Percentiles rank a stretch among this genome's conserved stretches.
Evolutionary conservation across 2,888 invertebrate species (phyloP).

Genomic region (Chaetogeoica ovagalla): DNA sequence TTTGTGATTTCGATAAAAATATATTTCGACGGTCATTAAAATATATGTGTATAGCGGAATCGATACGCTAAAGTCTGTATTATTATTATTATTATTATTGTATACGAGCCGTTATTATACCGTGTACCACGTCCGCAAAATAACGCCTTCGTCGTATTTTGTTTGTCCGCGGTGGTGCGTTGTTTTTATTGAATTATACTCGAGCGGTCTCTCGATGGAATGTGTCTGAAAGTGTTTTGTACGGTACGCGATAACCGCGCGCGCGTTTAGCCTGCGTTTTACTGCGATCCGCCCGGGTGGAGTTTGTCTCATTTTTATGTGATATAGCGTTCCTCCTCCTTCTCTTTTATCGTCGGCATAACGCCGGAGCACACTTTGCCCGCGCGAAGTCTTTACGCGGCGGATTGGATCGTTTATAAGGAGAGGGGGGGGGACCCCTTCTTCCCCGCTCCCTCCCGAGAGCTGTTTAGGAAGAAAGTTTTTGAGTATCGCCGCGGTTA

Average conservation of each 20-base stretch:
- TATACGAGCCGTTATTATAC: no score
- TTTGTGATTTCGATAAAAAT: no score
- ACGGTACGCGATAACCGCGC: conserved; percentile 14
- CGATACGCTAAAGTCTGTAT: no score
- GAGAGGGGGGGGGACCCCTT: no score
- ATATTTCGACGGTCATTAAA: no score
- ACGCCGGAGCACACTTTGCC: not conserved
- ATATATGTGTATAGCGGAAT: no score
- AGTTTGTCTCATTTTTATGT: conserved; percentile 17
- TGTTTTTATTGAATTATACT: not conserved
- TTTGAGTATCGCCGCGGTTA: not conserved
- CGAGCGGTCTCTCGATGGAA: not conserved
- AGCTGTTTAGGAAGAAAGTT: not conserved
- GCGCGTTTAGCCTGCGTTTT: conserved; percentile 1
- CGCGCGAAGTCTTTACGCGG: no score
- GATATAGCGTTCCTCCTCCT: not conserved
- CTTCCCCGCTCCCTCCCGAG: no score
- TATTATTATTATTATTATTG: not conserved
- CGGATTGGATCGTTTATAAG: not conserved
- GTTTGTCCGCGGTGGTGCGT: not conserved
- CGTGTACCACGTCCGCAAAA: not conserved
- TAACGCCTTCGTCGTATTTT: not conserved
- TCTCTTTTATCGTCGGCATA: not conserved
- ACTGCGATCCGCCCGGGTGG: not conserved
- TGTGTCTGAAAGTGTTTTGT: conserved; percentile 21